Base-by-base conservation (phyloP, 2,113 vertebrate species). In the Tinamus guttatus region DNA sequence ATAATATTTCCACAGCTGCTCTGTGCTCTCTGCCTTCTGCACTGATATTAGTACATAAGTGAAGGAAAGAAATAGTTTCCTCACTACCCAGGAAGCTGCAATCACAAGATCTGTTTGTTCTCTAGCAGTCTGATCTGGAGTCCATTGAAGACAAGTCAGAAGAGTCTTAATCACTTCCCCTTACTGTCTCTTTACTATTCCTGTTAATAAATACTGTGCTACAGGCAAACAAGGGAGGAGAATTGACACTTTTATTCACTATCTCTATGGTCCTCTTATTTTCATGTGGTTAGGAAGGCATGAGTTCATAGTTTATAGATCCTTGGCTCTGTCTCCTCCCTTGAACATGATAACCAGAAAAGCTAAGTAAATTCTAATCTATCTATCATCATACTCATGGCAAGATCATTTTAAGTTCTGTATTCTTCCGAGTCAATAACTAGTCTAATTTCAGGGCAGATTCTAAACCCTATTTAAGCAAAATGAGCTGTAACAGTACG, bases 1-100 rank as follows among this genome's bases (percentile, higher is more conserved):
- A 60, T 56, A 91, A 78, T 71, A 45, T 78, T 94, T 94, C 64
- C 51, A 74, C 41, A 91, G 13, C 64, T 88, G 76, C 49, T 94
- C 34, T 30, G 13, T 32, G 64, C 89, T 91, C 47, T 79, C 38
- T 71, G 21, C 30, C 67, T 85, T 85, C 69, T 91, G 24, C 34
- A 69, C 5, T 70, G 63, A 45, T 65, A 12, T 68, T 78, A 49
- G 51, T 74, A 64, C 4, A 8, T 32, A 59, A 38, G 9, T 18
- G 49, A 14, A 10, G 15, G 25, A 4, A 83, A 87, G 24, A 89
- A 85, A 59, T 13, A 83, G 27, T 40, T 91, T 47, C 32, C 3
- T 58, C 1, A 3, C 87, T 93, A 69, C n/a, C 25, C 40, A 80
- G 69, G 43, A 83, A 90, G 56, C 21, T 47, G 9, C 9, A 7